These are phyloP conservation scores for Drosophila burlai DNA, from an alignment of 1,140 invertebrate genomes.

Conservation along the genomic window DNA sequence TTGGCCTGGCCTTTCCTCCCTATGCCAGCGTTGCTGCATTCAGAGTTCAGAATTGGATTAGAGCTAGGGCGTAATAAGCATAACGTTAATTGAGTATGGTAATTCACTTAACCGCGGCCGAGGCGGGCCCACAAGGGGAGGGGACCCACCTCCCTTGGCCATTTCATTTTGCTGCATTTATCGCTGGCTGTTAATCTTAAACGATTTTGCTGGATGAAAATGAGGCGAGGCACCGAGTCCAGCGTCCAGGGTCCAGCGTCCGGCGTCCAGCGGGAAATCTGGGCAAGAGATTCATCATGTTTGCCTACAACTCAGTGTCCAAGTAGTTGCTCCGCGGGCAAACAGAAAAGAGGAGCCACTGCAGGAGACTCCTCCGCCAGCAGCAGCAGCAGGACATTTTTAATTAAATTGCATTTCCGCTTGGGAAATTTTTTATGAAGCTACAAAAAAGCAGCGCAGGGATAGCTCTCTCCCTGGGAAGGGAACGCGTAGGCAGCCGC, in stretches of 20 bases:
- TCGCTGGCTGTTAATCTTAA: slow-evolving; percentile 79
- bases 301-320: slow-evolving; percentile 73
- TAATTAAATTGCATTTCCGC: slow-evolving; percentile 83
- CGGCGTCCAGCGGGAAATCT: slow-evolving; percentile 77
- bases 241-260: slow-evolving; percentile 53
- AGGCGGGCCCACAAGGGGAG: not conserved
- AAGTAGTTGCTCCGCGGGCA: slow-evolving; percentile 39
- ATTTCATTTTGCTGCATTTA: slow-evolving; percentile 71
- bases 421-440: slow-evolving; percentile 84
- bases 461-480: not conserved
- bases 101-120: slow-evolving; percentile 66
- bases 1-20: not conserved
- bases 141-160: slow-evolving; percentile 5
- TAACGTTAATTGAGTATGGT: slow-evolving; percentile 79
- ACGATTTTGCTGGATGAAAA: slow-evolving; percentile 58
- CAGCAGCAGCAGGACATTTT: slow-evolving; percentile 74
- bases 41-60: slow-evolving; percentile 55
- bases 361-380: slow-evolving; percentile 49
- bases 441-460: slow-evolving; percentile 61
- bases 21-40: slow-evolving; percentile 29
- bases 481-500: not conserved
- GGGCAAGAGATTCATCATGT: slow-evolving; percentile 80
- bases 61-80: slow-evolving; percentile 56
- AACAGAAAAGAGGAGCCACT: slow-evolving; percentile 11
- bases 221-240: not conserved